These are phyloP conservation scores for Hypsopygia costalis DNA, from an alignment of 2,888 invertebrate genomes.

Conservation along the genomic window DNA sequence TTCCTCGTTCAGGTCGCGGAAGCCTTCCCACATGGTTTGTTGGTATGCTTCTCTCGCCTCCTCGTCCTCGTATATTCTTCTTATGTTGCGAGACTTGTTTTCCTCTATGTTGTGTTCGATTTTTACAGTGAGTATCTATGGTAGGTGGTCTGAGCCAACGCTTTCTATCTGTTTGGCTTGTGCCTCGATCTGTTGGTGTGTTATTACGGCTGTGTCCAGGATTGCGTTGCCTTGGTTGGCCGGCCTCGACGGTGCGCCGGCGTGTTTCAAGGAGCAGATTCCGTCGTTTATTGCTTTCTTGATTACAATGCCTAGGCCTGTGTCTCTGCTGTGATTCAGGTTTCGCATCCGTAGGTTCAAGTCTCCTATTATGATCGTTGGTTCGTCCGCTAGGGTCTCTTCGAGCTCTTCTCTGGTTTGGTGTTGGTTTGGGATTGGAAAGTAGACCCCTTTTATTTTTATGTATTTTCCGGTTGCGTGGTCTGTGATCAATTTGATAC, in stretches of 20 bases:
- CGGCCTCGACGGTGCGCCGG: background rate
- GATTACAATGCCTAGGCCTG: background rate
- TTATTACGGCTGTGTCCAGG: background rate
- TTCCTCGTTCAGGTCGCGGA: too few relatives aligned
- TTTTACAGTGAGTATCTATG: background rate
- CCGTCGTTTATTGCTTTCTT: background rate
- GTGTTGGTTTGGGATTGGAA: background rate
- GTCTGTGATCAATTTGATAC: background rate
- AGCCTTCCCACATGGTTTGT: background rate
- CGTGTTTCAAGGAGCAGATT: background rate
- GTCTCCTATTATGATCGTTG: background rate
- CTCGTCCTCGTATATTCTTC: background rate
- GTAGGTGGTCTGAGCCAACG: background rate
- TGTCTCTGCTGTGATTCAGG: background rate
- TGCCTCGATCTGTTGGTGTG: background rate
- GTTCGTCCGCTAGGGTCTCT: background rate
- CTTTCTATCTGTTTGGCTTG: background rate
- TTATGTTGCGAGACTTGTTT: background rate
- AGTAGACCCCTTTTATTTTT: background rate
- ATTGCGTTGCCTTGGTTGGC: background rate
- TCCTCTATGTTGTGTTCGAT: background rate
- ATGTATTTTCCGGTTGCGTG: background rate
- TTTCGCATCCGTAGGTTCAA: background rate
- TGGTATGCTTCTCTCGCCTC: background rate
- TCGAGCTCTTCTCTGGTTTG: background rate